Conservation (phyloP, 2,888 invertebrate genomes). For the Campaea margaritaria region DNA sequence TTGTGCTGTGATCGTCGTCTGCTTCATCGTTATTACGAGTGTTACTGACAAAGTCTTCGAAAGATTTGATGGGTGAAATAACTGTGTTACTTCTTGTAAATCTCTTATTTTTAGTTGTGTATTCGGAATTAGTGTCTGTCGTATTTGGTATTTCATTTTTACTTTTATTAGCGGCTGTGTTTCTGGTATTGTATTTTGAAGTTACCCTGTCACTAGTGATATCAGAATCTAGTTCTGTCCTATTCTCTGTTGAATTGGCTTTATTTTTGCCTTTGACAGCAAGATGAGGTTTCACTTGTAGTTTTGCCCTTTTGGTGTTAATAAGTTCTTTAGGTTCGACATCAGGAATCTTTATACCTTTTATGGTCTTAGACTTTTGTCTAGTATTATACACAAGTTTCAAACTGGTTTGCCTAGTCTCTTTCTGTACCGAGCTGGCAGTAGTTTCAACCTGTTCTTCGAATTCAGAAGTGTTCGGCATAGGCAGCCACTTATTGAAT, state of each 20-base stretch:
- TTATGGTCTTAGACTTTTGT: conserved; percentile 7
- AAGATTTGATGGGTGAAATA: conserved; percentile 64
- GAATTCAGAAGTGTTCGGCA: conserved; percentile 12
- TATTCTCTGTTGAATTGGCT: background rate
- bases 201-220: background rate
- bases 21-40: conserved; percentile 36
- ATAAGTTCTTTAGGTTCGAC: background rate
- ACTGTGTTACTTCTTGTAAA: conserved; percentile 10
- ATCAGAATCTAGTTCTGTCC: background rate
- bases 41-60: conserved; percentile 44
- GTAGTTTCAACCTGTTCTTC: background rate
- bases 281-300: background rate
- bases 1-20: conserved; percentile 31
- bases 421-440: conserved; percentile 1
- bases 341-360: conserved; percentile 1
- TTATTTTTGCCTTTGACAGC: background rate
- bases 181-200: background rate
- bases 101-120: conserved; percentile 1
- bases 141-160: background rate
- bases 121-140: background rate
- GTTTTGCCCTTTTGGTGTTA: background rate
- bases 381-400: conserved; percentile 15
- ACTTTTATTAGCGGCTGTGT: background rate
- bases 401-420: background rate
- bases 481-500: conserved; percentile 33